Evolutionary conservation across 2,888 invertebrate genomes (phyloP).

Genomic region (Pachliopta kotzebuea): DNA sequence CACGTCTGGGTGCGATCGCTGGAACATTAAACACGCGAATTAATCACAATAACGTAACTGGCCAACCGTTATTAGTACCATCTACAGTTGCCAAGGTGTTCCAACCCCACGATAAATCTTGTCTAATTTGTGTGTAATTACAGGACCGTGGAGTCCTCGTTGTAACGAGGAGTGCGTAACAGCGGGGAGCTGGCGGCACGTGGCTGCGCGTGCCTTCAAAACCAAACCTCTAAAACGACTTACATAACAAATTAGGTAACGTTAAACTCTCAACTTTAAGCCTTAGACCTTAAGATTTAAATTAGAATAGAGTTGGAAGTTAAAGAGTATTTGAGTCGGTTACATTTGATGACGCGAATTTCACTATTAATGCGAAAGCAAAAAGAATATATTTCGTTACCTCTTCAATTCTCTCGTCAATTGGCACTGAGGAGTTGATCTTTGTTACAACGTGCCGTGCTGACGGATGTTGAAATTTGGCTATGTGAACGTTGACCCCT

Average conservation of each 20-base stretch:
- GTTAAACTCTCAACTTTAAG: constrained; percentile 41
- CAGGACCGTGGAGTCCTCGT: constrained; percentile 72
- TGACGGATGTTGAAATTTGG: constrained; percentile 37
- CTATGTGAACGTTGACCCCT: constrained; percentile 74
- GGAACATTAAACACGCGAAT: constrained; percentile 56
- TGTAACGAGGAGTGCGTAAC: constrained; percentile 78
- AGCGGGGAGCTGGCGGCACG: constrained; percentile 75
- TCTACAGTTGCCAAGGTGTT: constrained; percentile 79
- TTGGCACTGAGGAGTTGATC: constrained; percentile 44
- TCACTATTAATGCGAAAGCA: constrained; percentile 48
- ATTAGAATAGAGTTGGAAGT: constrained; percentile 31
- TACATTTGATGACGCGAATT: constrained; percentile 49
- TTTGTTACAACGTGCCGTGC: constrained; percentile 63
- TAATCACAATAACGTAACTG: constrained; percentile 74
- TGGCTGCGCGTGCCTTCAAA: constrained; percentile 68
- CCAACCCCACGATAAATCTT: constrained; percentile 80
- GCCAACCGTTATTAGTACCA: constrained; percentile 77
- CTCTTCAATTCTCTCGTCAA: constrained; percentile 36
- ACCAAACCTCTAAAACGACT: constrained; percentile 37
- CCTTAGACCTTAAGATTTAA: constrained; percentile 18
- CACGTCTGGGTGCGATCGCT: constrained; percentile 3
- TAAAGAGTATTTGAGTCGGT: constrained; percentile 42
- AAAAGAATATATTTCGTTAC: constrained; percentile 54
- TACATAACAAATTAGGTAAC: constrained; percentile 32
- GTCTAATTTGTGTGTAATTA: constrained; percentile 81